Conservation (phyloP, 2,113 vertebrate species). For the Dermatemys mawii region DNA sequence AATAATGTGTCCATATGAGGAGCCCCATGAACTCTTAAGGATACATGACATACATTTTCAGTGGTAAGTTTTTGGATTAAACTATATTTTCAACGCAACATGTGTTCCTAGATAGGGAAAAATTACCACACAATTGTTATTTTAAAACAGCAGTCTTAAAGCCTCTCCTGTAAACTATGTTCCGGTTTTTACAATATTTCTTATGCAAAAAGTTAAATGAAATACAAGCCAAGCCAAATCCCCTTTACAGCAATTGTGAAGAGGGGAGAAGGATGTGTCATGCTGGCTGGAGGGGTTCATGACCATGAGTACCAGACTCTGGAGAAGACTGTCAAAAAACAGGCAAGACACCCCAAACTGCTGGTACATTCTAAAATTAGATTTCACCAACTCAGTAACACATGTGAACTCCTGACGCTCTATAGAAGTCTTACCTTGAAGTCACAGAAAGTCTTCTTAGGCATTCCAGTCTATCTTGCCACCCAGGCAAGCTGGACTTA, state of each 20-base stretch:
- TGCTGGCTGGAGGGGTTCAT: too few species aligned
- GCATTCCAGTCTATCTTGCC: too few species aligned
- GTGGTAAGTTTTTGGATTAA: neutral
- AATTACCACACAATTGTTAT: neutral
- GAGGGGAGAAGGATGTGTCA: neutral
- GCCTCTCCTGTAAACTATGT: neutral
- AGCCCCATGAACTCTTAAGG: neutral
- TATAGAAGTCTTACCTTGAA: too few species aligned
- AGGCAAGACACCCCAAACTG: too few species aligned
- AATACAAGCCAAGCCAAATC: neutral
- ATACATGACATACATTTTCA: neutral
- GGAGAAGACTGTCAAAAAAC: too few species aligned
- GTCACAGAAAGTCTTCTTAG: too few species aligned
- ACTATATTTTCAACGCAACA: neutral
- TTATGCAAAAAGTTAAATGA: neutral
- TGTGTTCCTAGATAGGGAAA: neutral
- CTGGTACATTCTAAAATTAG: too few species aligned
- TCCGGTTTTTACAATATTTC: neutral
- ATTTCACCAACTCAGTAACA: too few species aligned
- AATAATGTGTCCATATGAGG: neutral
- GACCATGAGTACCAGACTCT: too few species aligned
- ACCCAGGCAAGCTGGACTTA: too few species aligned
- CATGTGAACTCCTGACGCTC: too few species aligned
- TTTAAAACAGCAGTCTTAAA: neutral
- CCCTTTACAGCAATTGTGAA: neutral